Evolutionary conservation across 2,113 vertebrate species (phyloP).

Genomic region (Malurus melanocephalus): DNA sequence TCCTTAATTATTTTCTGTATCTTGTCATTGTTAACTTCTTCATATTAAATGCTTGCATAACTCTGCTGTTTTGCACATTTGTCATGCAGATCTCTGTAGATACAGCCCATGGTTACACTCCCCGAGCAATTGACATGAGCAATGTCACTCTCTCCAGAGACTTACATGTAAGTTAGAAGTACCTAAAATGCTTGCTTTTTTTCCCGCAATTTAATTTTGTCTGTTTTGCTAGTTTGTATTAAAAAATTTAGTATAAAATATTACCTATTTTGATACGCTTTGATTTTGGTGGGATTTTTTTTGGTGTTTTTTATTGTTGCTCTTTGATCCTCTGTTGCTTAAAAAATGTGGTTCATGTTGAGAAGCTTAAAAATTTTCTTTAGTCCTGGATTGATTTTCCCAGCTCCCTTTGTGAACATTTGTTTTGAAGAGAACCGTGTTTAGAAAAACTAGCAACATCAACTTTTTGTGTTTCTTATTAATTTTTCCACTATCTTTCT

Average conservation of each 20-base stretch:
- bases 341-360: not conserved
- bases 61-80: not conserved
- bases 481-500: not conserved
- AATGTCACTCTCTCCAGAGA: conserved; percentile 93
- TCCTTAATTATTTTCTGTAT: not conserved
- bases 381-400: not conserved
- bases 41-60: not conserved
- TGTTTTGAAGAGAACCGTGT: not conserved
- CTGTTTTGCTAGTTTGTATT: not conserved
- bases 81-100: conserved; percentile 84
- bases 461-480: not conserved
- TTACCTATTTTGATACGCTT: not conserved
- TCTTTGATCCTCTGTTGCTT: not conserved
- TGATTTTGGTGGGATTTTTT: not conserved
- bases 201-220: not conserved
- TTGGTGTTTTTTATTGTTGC: not conserved
- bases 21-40: not conserved
- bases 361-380: not conserved
- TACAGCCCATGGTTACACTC: conserved; percentile 84
- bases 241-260: not conserved
- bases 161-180: conserved; percentile 81
- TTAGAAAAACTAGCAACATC: not conserved
- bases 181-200: not conserved
- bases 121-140: conserved; percentile 94
- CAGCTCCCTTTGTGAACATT: not conserved